Conservation (phyloP, 2,797 vertebrate species). For the Hyperoplus lanceolatus region DNA sequence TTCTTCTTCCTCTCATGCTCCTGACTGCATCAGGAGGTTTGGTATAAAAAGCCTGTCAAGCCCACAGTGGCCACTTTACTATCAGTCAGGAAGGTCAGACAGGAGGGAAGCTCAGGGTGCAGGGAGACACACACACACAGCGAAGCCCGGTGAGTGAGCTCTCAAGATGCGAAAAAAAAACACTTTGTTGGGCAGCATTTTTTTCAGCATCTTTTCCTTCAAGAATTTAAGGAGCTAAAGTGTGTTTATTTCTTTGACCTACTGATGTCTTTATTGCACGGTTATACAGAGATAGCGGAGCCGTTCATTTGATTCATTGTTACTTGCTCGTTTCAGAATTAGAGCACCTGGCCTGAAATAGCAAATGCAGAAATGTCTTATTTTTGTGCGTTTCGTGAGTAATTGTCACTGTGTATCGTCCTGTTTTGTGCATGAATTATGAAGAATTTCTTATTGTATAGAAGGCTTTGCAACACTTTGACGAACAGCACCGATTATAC, state of each 20-base stretch:
- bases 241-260: neutral
- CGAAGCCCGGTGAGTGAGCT: constrained; percentile 73
- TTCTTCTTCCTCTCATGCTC: constrained; percentile 17
- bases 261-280: neutral
- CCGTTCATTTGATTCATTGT: neutral
- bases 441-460: constrained; percentile 19
- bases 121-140: constrained; percentile 49
- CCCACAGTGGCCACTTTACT: constrained; percentile 83
- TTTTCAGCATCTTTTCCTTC: constrained; percentile 27
- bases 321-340: constrained; percentile 17
- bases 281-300: neutral
- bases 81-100: constrained; percentile 85
- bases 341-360: constrained; percentile 24
- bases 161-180: constrained; percentile 16
- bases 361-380: constrained; percentile 26
- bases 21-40: constrained; percentile 70
- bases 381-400: neutral
- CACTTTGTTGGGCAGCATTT: constrained; percentile 27
- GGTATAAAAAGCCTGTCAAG: constrained; percentile 83
- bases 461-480: constrained; percentile 19
- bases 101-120: constrained; percentile 69
- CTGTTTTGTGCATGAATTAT: constrained; percentile 24
- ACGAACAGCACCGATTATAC: neutral
- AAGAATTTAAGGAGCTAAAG: neutral
- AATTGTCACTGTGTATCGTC: neutral